Conservation (phyloP, 2,797 vertebrate species). For the Hybognathus amarus region DNA sequence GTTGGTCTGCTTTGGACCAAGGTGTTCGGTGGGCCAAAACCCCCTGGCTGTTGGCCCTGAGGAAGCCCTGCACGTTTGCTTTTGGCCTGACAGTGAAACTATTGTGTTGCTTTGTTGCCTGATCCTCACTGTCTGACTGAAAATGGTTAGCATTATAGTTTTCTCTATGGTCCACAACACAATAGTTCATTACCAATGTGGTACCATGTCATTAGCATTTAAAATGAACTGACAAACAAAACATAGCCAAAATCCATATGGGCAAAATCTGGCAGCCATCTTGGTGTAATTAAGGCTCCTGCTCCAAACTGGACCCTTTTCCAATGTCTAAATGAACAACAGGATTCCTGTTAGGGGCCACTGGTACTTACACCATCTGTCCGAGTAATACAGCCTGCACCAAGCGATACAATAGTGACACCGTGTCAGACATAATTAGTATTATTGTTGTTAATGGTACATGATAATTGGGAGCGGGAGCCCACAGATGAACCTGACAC, state of each 20-base stretch:
- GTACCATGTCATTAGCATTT: conserved; percentile 20
- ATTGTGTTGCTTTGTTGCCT: neutral
- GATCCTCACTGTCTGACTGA: neutral
- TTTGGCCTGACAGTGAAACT: no score
- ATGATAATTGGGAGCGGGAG: conserved; percentile 10
- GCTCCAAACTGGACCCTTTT: conserved; percentile 6
- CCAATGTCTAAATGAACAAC: conserved; percentile 7
- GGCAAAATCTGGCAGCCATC: conserved; percentile 22
- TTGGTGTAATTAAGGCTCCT: conserved; percentile 1
- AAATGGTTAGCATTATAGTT: neutral
- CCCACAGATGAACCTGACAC: conserved; percentile 33
- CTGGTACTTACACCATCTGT: conserved; percentile 1
- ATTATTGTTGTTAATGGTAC: conserved; percentile 30
- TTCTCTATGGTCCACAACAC: neutral
- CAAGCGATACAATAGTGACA: conserved; percentile 24
- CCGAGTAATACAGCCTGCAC: conserved; percentile 6
- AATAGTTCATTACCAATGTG: neutral
- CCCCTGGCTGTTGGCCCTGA: no score
- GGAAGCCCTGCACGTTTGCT: no score
- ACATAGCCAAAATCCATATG: neutral
- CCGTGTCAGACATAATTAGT: conserved; percentile 35
- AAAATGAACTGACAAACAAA: conserved; percentile 4
- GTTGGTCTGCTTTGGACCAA: no score
- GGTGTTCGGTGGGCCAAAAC: no score
- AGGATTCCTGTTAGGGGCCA: conserved; percentile 1